These are phyloP conservation scores for Uria aalge DNA, from an alignment of 2,113 vertebrate genomes.

Conservation along the genomic window DNA sequence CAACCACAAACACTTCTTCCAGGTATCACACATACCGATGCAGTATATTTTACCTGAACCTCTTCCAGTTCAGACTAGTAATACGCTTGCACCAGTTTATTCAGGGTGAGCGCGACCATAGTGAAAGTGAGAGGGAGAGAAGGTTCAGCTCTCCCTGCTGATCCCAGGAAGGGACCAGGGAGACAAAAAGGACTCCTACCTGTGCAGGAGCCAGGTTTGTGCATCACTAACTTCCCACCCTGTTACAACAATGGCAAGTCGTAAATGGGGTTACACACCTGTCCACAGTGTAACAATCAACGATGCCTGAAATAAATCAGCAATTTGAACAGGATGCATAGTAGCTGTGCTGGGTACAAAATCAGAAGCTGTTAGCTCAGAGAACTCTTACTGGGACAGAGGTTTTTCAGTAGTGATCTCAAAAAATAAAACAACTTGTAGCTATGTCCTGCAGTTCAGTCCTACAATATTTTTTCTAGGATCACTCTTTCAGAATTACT, in stretches of 20 bases:
- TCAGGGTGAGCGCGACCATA: accelerated
- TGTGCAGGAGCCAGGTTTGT: background rate
- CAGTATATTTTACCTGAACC: background rate
- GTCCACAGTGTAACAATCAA: background rate
- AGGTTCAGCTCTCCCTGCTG: background rate
- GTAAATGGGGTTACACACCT: background rate
- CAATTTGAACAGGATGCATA: background rate
- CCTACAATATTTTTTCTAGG: background rate
- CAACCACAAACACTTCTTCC: background rate
- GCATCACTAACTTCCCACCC: background rate
- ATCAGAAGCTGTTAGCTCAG: background rate
- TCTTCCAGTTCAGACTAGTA: background rate
- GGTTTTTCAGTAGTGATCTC: background rate
- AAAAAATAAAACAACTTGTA: background rate
- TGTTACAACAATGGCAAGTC: accelerated
- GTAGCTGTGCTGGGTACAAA: background rate
- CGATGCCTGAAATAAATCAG: background rate
- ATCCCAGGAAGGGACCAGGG: background rate
- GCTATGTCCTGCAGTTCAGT: background rate
- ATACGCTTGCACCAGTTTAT: background rate
- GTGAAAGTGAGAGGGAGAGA: accelerated
- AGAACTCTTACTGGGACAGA: background rate
- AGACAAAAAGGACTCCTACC: background rate
- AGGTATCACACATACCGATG: background rate
- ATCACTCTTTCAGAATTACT: background rate